phyloP scores from a whole-genome alignment of 2,888 invertebrate genomes.

The Trachelus stipa region DNA sequence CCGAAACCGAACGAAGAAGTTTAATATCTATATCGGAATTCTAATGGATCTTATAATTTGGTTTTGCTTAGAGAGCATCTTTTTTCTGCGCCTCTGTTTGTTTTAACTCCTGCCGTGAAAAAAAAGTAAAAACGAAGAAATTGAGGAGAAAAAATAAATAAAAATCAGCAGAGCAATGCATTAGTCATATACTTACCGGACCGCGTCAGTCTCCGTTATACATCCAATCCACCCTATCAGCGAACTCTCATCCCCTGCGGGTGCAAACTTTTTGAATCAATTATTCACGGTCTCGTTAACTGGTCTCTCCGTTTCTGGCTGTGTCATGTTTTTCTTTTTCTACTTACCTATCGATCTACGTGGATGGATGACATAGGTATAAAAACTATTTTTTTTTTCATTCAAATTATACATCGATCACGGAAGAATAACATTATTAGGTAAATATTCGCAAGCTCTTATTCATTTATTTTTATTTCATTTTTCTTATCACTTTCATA shows the following conservation, averaged over 20 bases:
- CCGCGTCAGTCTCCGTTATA: too few species aligned
- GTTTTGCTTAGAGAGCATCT: conserved; percentile 14
- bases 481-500: too few species aligned
- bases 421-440: too few species aligned
- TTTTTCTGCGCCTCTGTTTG: too few species aligned
- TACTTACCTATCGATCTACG: conserved; percentile 3
- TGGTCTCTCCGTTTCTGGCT: conserved; percentile 29
- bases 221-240: too few species aligned
- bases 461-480: too few species aligned
- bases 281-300: conserved; percentile 45
- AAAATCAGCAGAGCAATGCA: conserved; percentile 25
- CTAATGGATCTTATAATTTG: conserved; percentile 46
- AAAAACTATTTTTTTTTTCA: too few species aligned
- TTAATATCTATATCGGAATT: conserved; percentile 43
- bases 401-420: conserved; percentile 9
- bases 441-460: too few species aligned
- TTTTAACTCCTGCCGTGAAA: too few species aligned
- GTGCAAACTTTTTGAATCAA: conserved; percentile 36
- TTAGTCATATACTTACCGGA: conserved; percentile 29
- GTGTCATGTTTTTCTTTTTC: conserved; percentile 9
- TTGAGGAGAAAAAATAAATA: conserved; percentile 2
- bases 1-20: conserved; percentile 15
- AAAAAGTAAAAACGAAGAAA: too few species aligned
- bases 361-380: too few species aligned
- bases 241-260: too few species aligned